phyloP scores from a whole-genome alignment of 2,888 invertebrate genomes.

The Mimachlamys varia region DNA sequence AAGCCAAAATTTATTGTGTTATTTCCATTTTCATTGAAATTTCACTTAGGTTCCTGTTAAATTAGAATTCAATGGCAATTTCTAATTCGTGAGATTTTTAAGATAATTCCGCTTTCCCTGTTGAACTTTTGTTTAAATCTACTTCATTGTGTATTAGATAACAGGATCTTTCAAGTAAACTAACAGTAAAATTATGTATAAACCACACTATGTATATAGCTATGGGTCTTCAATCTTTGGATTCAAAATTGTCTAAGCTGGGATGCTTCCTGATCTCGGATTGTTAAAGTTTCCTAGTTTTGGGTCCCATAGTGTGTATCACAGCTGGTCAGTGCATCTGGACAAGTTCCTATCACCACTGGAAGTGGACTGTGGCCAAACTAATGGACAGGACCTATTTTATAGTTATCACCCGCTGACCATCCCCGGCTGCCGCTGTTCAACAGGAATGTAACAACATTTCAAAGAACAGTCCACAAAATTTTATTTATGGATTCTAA shows the following conservation, averaged over 20 bases:
- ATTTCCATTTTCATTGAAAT: too few relatives aligned
- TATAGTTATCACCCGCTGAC: not conserved
- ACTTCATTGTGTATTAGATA: too few relatives aligned
- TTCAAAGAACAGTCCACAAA: not conserved
- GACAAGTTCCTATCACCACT: slow-evolving; percentile 25
- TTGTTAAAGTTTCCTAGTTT: too few relatives aligned
- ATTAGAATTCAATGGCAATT: not conserved
- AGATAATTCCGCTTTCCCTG: not conserved
- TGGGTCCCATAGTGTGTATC: not conserved
- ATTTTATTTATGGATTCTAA: slow-evolving; percentile 22
- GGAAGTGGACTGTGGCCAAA: slow-evolving; percentile 21
- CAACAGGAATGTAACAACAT: not conserved
- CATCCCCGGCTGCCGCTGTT: too few relatives aligned
- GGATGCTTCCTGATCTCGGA: too few relatives aligned
- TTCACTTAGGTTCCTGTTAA: not conserved
- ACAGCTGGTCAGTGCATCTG: slow-evolving; percentile 11
- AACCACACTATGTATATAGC: too few relatives aligned
- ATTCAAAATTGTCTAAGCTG: too few relatives aligned
- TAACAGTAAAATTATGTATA: too few relatives aligned
- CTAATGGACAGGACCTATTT: slow-evolving; percentile 33
- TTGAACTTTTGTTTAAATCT: too few relatives aligned
- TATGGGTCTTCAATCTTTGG: too few relatives aligned
- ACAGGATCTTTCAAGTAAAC: too few relatives aligned
- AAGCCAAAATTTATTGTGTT: too few relatives aligned
- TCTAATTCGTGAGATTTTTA: not conserved